phyloP scores from a whole-genome alignment of 2,888 invertebrate species.

The Plagodis pulveraria region DNA sequence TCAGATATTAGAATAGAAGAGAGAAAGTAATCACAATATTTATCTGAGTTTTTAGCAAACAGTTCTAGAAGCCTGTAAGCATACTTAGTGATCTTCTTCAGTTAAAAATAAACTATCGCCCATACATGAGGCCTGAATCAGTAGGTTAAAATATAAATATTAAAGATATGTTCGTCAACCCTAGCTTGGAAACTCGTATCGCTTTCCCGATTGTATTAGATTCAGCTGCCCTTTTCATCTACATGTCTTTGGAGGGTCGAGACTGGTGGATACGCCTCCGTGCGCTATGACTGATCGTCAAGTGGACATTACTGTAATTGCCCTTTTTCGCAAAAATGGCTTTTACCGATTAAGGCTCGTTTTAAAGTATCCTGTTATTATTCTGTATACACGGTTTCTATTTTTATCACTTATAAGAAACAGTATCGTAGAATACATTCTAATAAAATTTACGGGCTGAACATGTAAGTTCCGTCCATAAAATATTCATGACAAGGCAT shows the following conservation, averaged over 20 bases:
- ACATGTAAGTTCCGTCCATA: neutral
- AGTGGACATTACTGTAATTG: constrained; percentile 33
- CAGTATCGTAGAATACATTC: too few species aligned
- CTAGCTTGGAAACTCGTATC: constrained; percentile 69
- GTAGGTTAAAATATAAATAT: neutral
- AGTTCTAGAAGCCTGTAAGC: too few species aligned
- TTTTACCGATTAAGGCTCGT: neutral
- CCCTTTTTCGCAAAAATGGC: constrained; percentile 20
- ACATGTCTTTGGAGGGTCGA: constrained; percentile 76
- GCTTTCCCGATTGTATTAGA: constrained; percentile 84
- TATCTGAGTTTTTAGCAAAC: too few species aligned
- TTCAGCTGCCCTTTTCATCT: constrained; percentile 85
- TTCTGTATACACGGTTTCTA: neutral
- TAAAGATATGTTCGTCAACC: constrained; percentile 53
- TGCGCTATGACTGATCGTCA: constrained; percentile 42
- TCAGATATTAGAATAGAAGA: too few species aligned
- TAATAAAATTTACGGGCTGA: neutral
- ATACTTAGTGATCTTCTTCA: too few species aligned
- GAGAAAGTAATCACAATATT: too few species aligned
- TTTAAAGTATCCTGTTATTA: neutral
- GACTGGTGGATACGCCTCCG: constrained; percentile 66
- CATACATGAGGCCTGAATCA: neutral
- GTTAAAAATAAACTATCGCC: neutral
- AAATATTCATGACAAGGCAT: constrained; percentile 12
- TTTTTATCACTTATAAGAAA: neutral